Percentiles rank a stretch among this genome's conserved stretches.
Conservation (phyloP, 92 coral and sea anemone species). For the Phenganax subtilis region DNA sequence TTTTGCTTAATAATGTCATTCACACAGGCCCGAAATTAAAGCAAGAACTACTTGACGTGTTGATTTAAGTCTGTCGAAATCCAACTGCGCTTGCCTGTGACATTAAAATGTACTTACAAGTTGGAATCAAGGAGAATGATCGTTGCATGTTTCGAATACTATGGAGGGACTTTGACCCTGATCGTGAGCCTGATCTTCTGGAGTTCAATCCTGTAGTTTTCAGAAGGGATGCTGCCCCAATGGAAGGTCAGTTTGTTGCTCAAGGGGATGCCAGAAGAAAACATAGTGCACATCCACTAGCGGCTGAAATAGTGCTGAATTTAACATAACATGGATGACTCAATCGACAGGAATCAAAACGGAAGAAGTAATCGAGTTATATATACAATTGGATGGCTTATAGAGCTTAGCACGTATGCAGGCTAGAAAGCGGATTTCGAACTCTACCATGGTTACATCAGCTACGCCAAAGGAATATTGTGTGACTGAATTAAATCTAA, state of each 20-base stretch:
- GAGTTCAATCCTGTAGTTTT: constrained; percentile 33
- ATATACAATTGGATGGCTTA: constrained; percentile 33
- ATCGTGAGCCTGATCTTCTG: constrained; percentile 24
- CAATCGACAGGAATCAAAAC: constrained; percentile 43
- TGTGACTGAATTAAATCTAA: constrained; percentile 48
- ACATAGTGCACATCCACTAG: constrained; percentile 41
- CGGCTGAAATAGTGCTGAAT: constrained; percentile 51
- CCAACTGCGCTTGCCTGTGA: constrained; percentile 45
- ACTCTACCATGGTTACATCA: constrained; percentile 38
- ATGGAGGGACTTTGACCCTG: constrained; percentile 18
- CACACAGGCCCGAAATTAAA: constrained; percentile 44
- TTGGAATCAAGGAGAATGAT: constrained; percentile 13
- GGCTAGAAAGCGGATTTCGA: constrained; percentile 54
- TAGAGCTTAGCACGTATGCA: constrained; percentile 50
- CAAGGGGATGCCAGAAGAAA: constrained; percentile 41
- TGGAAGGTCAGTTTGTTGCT: neutral
- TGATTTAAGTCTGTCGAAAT: constrained; percentile 27
- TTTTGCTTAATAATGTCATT: constrained; percentile 41
- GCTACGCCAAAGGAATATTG: constrained; percentile 50
- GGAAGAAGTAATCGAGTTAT: constrained; percentile 47
- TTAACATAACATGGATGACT: constrained; percentile 22
- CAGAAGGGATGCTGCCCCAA: neutral
- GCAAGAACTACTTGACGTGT: constrained; percentile 35
- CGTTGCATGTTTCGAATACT: constrained; percentile 23
- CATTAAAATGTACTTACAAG: constrained; percentile 41